Percentiles rank a stretch among this genome's conserved stretches.
These are phyloP conservation scores for crab-eating macaque (Macaca fascicularis) DNA, from an alignment of 2,113 vertebrate species.

Conservation along the genomic window DNA sequence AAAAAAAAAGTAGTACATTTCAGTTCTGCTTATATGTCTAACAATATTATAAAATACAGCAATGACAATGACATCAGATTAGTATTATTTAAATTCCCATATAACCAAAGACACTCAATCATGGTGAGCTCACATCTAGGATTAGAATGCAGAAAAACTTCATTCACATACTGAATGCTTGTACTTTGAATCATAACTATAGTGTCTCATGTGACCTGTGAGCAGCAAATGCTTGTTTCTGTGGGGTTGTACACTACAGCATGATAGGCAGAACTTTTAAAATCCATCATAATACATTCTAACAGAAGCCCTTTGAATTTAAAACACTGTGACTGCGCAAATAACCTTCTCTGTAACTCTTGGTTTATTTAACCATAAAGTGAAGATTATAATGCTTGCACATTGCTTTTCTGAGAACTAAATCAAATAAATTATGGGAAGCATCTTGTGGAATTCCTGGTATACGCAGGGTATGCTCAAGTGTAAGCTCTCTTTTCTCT, in stretches of 20 bases:
- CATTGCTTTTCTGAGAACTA: neutral
- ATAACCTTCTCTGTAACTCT: neutral
- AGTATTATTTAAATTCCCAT: neutral
- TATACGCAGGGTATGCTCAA: neutral
- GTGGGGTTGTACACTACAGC: no score
- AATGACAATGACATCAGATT: neutral
- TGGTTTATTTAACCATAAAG: neutral
- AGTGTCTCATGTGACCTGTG: neutral
- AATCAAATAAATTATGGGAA: neutral
- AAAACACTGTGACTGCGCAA: neutral
- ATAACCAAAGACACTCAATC: neutral
- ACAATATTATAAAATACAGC: neutral
- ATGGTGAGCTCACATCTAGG: neutral
- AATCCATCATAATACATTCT: neutral
- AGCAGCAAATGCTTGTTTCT: neutral
- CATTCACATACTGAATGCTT: neutral
- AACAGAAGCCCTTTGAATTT: neutral
- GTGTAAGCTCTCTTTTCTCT: neutral
- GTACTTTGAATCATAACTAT: neutral
- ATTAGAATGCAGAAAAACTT: neutral
- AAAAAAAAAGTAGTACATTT: neutral
- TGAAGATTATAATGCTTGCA: neutral
- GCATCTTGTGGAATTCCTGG: neutral
- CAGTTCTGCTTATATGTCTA: neutral
- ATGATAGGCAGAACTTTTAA: neutral